A percentile compares a stretch with the other conserved stretches of the same genome.
These are phyloP conservation scores for Oceanodroma tethys DNA, from an alignment of 2,113 vertebrate species.

Conservation along the genomic window DNA sequence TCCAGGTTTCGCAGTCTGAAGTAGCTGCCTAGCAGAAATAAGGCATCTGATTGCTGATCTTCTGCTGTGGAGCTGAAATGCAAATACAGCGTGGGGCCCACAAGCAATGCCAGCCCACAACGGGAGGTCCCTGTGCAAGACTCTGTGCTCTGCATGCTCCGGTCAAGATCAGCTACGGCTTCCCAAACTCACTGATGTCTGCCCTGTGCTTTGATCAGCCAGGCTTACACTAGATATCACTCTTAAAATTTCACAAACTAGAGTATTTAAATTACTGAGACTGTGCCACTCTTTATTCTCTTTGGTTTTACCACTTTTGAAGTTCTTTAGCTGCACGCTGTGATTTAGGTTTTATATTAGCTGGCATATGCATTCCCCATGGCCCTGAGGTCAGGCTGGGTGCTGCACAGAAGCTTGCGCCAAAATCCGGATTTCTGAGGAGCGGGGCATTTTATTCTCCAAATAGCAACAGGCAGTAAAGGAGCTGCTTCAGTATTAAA, in stretches of 20 bases:
- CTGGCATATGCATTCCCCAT: fast-evolving
- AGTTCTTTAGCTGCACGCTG: neutral
- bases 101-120: neutral
- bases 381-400: neutral
- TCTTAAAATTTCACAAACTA: neutral
- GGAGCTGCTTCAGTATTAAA: neutral
- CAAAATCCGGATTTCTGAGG: neutral
- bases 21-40: neutral
- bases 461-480: neutral
- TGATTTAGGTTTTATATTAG: neutral
- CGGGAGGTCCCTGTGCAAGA: fast-evolving
- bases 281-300: neutral
- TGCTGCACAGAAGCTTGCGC: fast-evolving
- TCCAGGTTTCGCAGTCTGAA: neutral
- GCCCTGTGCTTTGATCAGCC: neutral
- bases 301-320: neutral
- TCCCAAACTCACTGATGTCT: neutral
- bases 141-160: neutral
- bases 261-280: neutral
- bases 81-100: fast-evolving
- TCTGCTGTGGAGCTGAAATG: neutral
- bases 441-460: neutral
- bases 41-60: neutral
- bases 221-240: neutral
- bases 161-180: fast-evolving